Evolutionary conservation across 2,113 vertebrate species (phyloP), one percentile per base, ranked within the genome.

Genomic region (Sceloporus undulatus): DNA sequence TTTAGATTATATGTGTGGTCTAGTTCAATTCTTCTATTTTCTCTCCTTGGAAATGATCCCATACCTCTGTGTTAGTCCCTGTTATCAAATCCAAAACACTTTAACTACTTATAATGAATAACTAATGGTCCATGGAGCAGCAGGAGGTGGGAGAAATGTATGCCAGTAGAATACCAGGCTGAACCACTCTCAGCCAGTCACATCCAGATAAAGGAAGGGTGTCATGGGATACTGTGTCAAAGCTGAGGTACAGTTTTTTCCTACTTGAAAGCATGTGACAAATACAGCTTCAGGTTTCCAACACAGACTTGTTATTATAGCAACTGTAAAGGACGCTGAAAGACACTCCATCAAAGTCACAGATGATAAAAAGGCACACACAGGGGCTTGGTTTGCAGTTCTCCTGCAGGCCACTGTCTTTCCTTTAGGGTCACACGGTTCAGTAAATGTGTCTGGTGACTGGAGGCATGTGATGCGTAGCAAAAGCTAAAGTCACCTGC

Each of bases 281-380:
- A 90, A 92, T 34, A 93, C 82, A 90, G 77, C 88, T 87, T 84
- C 42, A 92, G 71, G 92, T 94, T 94, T 93, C 92, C 88, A 95
- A 91, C 91, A 96, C 94, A 96, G 92, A 91, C 87, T 62, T 29
- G 73, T 89, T 95, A 92, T 91, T 95, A 90, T 93, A 93, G 92
- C 90, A 92, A 91, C 91, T 90, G 90, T 70, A 91, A 13, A 84
- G 85, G 84, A 87, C 74, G 80, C 91, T 90, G 90, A 93, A 93
- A 95, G 88, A 92, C 95, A 91, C 92, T 87, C 66, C 86, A 34
- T 91, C 87, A 95, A 95, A 95, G 93, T 86, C 93, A 93, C 84
- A 87, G 0, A 40, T 92, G 84, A 89, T 13, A 76, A 89, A 48
- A 93, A 87, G 85, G 73, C 86, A 76, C 82, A 92, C 87, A 79